These are phyloP conservation scores for Porites australiensis DNA, from an alignment of 64 coral and sea anemone species.

Conservation along the genomic window DNA sequence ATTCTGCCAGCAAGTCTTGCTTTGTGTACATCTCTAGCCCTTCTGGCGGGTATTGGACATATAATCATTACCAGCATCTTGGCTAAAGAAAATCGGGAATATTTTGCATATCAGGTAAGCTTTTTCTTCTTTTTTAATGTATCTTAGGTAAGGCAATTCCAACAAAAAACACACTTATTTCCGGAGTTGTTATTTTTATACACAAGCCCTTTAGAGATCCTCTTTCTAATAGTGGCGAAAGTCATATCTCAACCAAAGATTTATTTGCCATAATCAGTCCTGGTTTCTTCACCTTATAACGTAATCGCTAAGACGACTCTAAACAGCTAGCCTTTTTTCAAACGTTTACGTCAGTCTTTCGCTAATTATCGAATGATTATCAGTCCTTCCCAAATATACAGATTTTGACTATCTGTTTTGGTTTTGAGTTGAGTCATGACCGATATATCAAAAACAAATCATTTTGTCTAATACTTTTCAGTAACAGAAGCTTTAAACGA, in stretches of 20 bases:
- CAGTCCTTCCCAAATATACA: not conserved
- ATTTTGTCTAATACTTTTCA: no score
- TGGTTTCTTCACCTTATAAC: not conserved
- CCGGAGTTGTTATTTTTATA: conserved; percentile 4
- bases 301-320: not conserved
- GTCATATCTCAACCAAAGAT: no score
- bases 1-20: conserved; percentile 84
- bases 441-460: not conserved
- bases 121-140: not conserved
- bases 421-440: not conserved
- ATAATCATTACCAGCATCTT: conserved; percentile 62
- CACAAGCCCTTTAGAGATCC: not conserved
- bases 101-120: conserved; percentile 79
- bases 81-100: conserved; percentile 56
- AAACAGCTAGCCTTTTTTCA: not conserved
- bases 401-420: not conserved
- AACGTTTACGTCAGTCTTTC: not conserved
- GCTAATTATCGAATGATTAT: not conserved
- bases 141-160: not conserved
- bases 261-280: not conserved
- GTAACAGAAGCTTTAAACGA: no score
- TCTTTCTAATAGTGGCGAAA: not conserved
- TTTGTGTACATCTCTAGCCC: conserved; percentile 64
- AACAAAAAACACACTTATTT: not conserved
- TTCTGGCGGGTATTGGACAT: conserved; percentile 47